phyloP scores from a whole-genome alignment of 2,113 vertebrate genomes.

The Apodemus speciosus region DNA sequence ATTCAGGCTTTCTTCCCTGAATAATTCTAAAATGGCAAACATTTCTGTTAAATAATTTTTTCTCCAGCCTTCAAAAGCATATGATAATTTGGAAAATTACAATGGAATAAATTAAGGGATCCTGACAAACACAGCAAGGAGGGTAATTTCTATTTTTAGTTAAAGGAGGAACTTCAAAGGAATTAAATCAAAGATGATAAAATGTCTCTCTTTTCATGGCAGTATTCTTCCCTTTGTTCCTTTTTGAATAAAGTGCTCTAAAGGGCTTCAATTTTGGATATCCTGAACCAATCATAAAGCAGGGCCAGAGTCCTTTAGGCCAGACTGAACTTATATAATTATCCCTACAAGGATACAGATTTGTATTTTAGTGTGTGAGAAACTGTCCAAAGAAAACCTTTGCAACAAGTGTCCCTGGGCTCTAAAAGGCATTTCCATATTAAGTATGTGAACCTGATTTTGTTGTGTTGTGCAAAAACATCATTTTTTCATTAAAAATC shows the following conservation, averaged over 20 bases:
- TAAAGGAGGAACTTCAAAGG: slow-evolving; percentile 29
- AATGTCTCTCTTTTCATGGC: slow-evolving; percentile 1
- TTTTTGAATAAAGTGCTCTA: background rate
- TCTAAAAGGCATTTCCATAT: background rate
- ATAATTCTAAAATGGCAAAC: slow-evolving; percentile 14
- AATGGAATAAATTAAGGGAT: slow-evolving; percentile 16
- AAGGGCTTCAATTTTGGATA: background rate
- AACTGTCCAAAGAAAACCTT: slow-evolving; percentile 27
- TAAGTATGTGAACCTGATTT: background rate
- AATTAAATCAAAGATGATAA: slow-evolving; percentile 42
- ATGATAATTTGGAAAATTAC: background rate
- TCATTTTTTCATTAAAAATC: background rate
- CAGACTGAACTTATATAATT: slow-evolving; percentile 32
- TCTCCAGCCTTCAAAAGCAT: slow-evolving; percentile 1
- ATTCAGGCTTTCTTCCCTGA: background rate
- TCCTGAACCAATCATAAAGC: background rate
- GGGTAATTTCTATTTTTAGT: slow-evolving; percentile 43
- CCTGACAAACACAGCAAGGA: slow-evolving; percentile 49
- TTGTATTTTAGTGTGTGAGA: slow-evolving; percentile 34
- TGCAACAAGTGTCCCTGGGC: slow-evolving; percentile 53
- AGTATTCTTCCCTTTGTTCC: background rate
- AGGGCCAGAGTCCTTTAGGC: background rate
- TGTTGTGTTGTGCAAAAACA: background rate
- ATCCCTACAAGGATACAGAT: background rate
- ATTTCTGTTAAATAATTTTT: slow-evolving; percentile 36